Percentiles rank a stretch among this genome's conserved stretches.
phyloP scores from a whole-genome alignment of 2,888 invertebrate genomes.

The Zaprionus bogoriensis region DNA sequence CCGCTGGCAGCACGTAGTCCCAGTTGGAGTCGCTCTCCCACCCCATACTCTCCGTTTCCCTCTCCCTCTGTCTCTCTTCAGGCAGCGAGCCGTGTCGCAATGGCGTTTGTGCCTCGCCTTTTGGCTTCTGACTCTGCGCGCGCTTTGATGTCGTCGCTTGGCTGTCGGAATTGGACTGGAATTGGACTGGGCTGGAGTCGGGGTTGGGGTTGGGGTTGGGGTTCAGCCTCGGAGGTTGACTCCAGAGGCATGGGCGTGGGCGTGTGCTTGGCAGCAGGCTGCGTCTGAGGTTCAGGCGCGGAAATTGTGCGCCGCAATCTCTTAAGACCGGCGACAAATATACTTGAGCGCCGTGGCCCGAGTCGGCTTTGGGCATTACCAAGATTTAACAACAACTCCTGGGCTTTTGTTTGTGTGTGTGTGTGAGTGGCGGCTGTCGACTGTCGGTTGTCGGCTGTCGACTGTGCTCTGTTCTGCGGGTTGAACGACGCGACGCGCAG shows the following conservation, averaged over 20 bases:
- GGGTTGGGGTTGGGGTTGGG: neutral
- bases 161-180: slow-evolving; percentile 23
- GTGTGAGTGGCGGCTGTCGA: slow-evolving; percentile 24
- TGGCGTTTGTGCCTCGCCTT: slow-evolving; percentile 58
- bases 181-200: slow-evolving; percentile 20
- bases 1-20: neutral
- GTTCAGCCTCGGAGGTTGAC: neutral
- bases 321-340: slow-evolving; percentile 76
- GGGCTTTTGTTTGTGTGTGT: slow-evolving; percentile 34
- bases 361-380: slow-evolving; percentile 67
- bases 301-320: slow-evolving; percentile 74
- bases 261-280: neutral
- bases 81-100: slow-evolving; percentile 50
- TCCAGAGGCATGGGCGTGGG: neutral
- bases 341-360: slow-evolving; percentile 56
- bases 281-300: slow-evolving; percentile 20
- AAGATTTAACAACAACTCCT: slow-evolving; percentile 71
- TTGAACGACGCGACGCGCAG: slow-evolving; percentile 59
- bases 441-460: slow-evolving; percentile 19
- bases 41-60: neutral
- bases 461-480: slow-evolving; percentile 56
- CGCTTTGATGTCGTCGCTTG: slow-evolving; percentile 63
- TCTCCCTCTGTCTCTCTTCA: neutral
- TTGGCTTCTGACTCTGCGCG: slow-evolving; percentile 56
- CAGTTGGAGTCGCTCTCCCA: neutral